These are phyloP conservation scores for Ceratosolen fusciceps DNA, from an alignment of 1,140 invertebrate species.

Conservation along the genomic window DNA sequence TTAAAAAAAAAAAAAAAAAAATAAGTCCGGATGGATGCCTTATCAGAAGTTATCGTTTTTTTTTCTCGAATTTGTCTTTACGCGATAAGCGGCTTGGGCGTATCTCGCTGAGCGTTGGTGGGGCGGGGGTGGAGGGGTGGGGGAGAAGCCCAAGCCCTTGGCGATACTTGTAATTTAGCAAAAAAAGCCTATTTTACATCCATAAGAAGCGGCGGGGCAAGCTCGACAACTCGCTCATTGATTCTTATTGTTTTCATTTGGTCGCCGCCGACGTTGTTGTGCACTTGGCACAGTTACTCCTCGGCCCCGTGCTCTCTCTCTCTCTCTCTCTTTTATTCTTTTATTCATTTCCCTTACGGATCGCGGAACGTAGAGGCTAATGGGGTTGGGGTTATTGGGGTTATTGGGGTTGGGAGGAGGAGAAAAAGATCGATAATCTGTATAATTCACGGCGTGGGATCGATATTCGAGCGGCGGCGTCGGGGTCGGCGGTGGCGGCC, in stretches of 20 bases:
- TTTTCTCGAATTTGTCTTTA: not conserved
- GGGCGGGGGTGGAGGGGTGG: not conserved
- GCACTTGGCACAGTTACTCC: not conserved
- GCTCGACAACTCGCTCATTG: not conserved
- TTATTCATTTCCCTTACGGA: too few species aligned
- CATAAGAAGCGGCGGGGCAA: not conserved
- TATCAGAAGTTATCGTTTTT: conserved; percentile 37
- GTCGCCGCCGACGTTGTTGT: too few species aligned
- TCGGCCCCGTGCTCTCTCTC: too few species aligned
- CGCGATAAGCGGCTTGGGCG: not conserved
- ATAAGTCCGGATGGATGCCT: conserved; percentile 42
- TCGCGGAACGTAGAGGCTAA: too few species aligned
- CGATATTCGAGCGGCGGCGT: conserved; percentile 39
- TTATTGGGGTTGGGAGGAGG: not conserved
- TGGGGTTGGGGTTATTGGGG: too few species aligned
- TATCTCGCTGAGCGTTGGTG: too few species aligned
- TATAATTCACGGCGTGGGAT: conserved; percentile 42
- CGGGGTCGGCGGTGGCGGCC: conserved; percentile 35
- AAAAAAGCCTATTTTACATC: conserved; percentile 3
- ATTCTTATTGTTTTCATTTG: not conserved
- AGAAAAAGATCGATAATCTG: conserved; percentile 38
- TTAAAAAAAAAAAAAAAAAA: too few species aligned
- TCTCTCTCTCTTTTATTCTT: too few species aligned
- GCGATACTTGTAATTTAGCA: conserved; percentile 16
- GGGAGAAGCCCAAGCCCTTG: conserved; percentile 10